Evolutionary conservation across 2,888 invertebrate species (phyloP).

Genomic region (Dascillus cervinus): DNA sequence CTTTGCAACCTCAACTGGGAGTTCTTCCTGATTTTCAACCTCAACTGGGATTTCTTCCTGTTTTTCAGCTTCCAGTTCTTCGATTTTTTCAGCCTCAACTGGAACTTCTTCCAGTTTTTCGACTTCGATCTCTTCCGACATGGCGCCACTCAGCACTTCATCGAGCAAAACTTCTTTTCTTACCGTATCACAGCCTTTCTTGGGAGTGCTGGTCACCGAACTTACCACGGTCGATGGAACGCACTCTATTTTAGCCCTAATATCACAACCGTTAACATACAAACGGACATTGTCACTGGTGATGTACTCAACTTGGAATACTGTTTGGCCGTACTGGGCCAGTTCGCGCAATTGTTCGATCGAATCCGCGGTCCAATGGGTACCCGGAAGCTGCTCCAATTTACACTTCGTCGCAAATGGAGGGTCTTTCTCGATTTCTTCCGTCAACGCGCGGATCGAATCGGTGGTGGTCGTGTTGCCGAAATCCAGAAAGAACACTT

Average conservation of each 20-base stretch:
- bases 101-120: too few relatives aligned
- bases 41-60: too few relatives aligned
- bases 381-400: conserved; percentile 41
- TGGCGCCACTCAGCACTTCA: too few relatives aligned
- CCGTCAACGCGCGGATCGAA: conserved; percentile 48
- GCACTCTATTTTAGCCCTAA: conserved; percentile 26
- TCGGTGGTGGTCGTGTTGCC: conserved; percentile 51
- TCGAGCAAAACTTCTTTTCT: too few relatives aligned
- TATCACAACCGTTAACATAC: conserved; percentile 29
- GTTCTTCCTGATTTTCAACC: too few relatives aligned
- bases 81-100: too few relatives aligned
- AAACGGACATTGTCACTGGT: conserved; percentile 26
- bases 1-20: too few relatives aligned
- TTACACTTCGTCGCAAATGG: conserved; percentile 51
- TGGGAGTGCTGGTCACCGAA: conserved; percentile 20
- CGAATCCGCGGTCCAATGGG: conserved; percentile 39
- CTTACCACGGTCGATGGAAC: conserved; percentile 8
- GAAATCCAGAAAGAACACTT: conserved; percentile 55
- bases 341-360: conserved; percentile 34
- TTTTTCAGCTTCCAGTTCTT: too few relatives aligned
- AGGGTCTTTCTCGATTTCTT: conserved; percentile 43
- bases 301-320: conserved; percentile 33
- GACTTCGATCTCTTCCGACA: too few relatives aligned
- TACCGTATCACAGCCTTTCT: conserved; percentile 10
- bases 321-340: conserved; percentile 32